Base-by-base conservation (phyloP, 1,140 invertebrate species). In the Aporrectodea caliginosa region DNA sequence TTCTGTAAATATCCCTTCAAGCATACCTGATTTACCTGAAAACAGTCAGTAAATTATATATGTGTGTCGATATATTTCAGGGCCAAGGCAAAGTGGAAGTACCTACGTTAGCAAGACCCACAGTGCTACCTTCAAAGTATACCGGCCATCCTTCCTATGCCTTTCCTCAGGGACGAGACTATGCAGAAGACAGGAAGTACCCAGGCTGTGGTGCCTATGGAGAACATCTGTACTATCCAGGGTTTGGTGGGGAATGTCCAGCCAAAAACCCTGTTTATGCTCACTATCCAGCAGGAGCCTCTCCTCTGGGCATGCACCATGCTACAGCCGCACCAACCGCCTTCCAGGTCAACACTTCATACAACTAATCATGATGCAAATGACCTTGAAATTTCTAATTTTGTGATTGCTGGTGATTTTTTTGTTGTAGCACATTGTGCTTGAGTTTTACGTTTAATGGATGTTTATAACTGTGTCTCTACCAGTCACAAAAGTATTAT, bases 81-180 rank as follows among this genome's bases (percentile, higher is more conserved):
- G 86, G 85, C 29, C 81, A 85, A 74, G 86, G 87, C 34, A 81
- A 81, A 72, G 84, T 87, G 73, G 81, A 84, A 69, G 80, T 88
- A 22, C 84, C 86, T 0, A 83, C 83, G 1, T 80, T 81, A 34
- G 87, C 87, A 12, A 76, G 85, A 32, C 83, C 84, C 14, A 85
- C 84, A 12, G 80, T 84, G 1, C 80, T 87, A 0, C 84, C 85
- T 0, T 88, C 87, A 2, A 82, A 87, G n/a, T 88, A 88, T 83
- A 85, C 86, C 0, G 84, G 86, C 14, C 87, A 88, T 72, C 87
- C 87, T 70, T 86, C 86, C 0, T 88, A 87, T 81, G 85, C 86
- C 27, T 88, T 87, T 78, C 85, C 86, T 27, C 35, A 35, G 78
- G 16, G 87, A 86, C 79, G 82, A 35, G 82, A 82, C 34, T 88